Evolutionary conservation across 2,888 invertebrate species (phyloP).

Genomic region (Tromatobia lineatoria): DNA sequence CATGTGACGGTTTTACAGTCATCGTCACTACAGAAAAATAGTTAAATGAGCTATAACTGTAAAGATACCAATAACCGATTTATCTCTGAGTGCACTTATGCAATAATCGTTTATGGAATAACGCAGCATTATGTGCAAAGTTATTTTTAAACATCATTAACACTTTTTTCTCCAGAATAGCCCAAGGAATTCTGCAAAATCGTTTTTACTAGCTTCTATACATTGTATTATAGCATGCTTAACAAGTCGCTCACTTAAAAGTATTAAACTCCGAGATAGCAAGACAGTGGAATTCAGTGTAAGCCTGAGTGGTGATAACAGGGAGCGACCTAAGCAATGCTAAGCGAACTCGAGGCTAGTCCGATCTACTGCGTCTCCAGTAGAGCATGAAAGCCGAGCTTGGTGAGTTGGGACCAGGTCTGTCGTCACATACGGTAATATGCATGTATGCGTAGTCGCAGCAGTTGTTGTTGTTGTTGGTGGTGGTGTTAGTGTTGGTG

Average conservation of each 20-base stretch:
- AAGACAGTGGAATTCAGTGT: constrained; percentile 44
- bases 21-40: not conserved
- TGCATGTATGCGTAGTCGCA: constrained; percentile 22
- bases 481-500: too few species aligned
- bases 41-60: too few species aligned
- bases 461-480: not conserved
- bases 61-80: too few species aligned
- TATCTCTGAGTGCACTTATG: not conserved
- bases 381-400: constrained; percentile 80
- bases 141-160: not conserved
- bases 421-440: constrained; percentile 48
- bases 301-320: constrained; percentile 36
- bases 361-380: constrained; percentile 72
- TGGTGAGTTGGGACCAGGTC: constrained; percentile 60
- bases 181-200: not conserved
- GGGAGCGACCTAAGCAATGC: constrained; percentile 29
- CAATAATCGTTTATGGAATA: not conserved
- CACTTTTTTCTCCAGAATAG: not conserved
- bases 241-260: not conserved
- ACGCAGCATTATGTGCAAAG: not conserved
- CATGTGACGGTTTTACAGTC: not conserved
- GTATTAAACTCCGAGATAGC: constrained; percentile 20
- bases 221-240: constrained; percentile 7
- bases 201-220: not conserved
- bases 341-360: constrained; percentile 71